Conservation (phyloP, 2,113 vertebrate species). For the Centropus bengalensis region DNA sequence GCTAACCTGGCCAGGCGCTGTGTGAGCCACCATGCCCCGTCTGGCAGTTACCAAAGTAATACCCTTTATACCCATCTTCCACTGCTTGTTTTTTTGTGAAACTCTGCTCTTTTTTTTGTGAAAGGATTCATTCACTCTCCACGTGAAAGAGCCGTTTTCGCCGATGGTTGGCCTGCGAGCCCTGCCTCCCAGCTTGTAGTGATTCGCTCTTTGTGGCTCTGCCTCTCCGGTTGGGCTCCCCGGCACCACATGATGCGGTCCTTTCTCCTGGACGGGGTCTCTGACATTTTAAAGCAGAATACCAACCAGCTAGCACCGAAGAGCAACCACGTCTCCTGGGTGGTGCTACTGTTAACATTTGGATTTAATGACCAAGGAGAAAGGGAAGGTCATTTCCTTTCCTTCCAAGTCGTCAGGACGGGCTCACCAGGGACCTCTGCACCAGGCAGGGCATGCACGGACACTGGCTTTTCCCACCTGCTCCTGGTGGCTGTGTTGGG, state of each 20-base stretch:
- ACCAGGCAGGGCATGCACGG: background rate
- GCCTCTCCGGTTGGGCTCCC: background rate
- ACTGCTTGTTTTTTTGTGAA: conserved; percentile 60
- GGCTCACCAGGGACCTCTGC: background rate
- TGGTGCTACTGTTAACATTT: background rate
- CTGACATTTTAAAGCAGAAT: background rate
- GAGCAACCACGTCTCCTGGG: background rate
- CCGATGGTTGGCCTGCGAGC: background rate
- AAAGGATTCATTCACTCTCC: conserved; percentile 24
- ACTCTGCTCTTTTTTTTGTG: conserved; percentile 58
- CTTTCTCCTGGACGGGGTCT: background rate
- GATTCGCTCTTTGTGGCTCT: background rate
- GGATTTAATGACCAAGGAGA: background rate
- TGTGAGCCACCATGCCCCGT: background rate
- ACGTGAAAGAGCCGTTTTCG: conserved; percentile 32
- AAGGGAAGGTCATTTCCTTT: background rate
- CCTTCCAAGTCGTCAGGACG: background rate
- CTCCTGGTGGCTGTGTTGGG: background rate
- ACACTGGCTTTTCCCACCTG: background rate
- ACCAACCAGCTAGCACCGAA: accelerated
- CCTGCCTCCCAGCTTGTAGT: background rate
- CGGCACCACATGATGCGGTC: background rate
- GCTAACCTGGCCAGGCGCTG: background rate
- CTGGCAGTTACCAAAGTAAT: background rate
- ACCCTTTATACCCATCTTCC: background rate